Percentiles rank a stretch among this genome's conserved stretches.
Evolutionary conservation across 2,888 invertebrate species (phyloP).

Genomic region (Griposia aprilina): DNA sequence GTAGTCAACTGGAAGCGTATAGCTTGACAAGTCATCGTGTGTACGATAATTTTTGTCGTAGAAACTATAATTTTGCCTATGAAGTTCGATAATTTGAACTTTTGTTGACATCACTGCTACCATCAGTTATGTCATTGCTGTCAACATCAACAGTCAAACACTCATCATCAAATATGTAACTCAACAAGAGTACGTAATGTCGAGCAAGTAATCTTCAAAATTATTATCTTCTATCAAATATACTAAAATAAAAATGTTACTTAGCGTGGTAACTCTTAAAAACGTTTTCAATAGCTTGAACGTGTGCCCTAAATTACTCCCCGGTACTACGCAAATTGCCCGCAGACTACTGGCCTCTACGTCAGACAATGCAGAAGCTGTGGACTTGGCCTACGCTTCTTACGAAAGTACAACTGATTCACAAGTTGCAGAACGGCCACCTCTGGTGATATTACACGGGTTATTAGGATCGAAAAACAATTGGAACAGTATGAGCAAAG

Average conservation of each 20-base stretch:
- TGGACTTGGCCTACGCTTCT: constrained; percentile 92
- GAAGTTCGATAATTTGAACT: too few species aligned
- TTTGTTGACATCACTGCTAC: too few species aligned
- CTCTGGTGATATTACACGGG: constrained; percentile 97
- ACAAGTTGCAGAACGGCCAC: constrained; percentile 81
- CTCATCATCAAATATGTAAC: constrained; percentile 51
- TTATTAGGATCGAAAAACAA: constrained; percentile 98
- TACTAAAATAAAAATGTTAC: constrained; percentile 76
- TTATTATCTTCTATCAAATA: constrained; percentile 49
- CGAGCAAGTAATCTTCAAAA: constrained; percentile 69
- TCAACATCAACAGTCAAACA: constrained; percentile 5
- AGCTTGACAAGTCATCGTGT: too few species aligned
- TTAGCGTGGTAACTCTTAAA: constrained; percentile 71
- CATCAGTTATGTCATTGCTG: background rate
- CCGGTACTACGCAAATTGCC: constrained; percentile 61
- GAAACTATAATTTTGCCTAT: too few species aligned
- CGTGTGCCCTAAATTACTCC: constrained; percentile 67
- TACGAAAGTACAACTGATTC: constrained; percentile 90
- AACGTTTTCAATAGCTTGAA: constrained; percentile 67
- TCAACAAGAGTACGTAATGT: constrained; percentile 46
- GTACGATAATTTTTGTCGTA: too few species aligned
- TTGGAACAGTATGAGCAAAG: constrained; percentile 96
- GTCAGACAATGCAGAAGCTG: constrained; percentile 85
- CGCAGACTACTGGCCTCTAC: constrained; percentile 72
- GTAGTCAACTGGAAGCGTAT: too few species aligned